Percentiles rank a stretch among this genome's conserved stretches.
phyloP scores from a whole-genome alignment of 2,888 invertebrate species.

The Caenorhabditis becei region DNA sequence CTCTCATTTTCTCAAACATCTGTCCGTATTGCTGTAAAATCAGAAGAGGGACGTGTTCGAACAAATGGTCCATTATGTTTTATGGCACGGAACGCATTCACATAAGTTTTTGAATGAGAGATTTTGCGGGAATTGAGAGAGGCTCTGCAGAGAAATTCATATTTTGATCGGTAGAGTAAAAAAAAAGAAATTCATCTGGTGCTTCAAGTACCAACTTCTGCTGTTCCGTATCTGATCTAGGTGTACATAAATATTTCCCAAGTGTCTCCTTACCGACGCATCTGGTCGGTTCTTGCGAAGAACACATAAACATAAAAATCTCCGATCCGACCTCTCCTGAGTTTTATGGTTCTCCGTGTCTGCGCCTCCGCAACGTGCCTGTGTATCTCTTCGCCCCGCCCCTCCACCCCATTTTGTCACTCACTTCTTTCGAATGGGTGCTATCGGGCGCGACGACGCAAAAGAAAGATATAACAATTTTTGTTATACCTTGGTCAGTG shows the following conservation, averaged over 20 bases:
- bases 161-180: no score
- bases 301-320: slow-evolving; percentile 57
- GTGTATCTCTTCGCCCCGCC: slow-evolving; percentile 25
- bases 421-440: no score
- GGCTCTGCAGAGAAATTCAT: no score
- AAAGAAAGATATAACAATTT: no score
- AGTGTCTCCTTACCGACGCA: slow-evolving; percentile 29
- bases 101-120: no score
- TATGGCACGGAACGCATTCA: no score
- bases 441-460: no score
- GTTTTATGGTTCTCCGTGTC: slow-evolving; percentile 5
- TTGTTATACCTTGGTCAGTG: no score
- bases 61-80: slow-evolving; percentile 5
- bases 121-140: no score
- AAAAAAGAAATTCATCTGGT: no score
- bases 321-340: slow-evolving; percentile 16
- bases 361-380: slow-evolving; percentile 11
- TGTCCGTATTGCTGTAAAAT: slow-evolving; percentile 30
- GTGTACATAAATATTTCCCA: slow-evolving; percentile 53
- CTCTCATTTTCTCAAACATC: slow-evolving; percentile 26
- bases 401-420: slow-evolving; percentile 25
- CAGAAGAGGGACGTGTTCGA: background rate
- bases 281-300: slow-evolving; percentile 34
- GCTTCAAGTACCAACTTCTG: background rate
- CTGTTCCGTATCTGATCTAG: slow-evolving; percentile 50